phyloP scores from a whole-genome alignment of 2,888 invertebrate genomes.

The Heliconius hortense region DNA sequence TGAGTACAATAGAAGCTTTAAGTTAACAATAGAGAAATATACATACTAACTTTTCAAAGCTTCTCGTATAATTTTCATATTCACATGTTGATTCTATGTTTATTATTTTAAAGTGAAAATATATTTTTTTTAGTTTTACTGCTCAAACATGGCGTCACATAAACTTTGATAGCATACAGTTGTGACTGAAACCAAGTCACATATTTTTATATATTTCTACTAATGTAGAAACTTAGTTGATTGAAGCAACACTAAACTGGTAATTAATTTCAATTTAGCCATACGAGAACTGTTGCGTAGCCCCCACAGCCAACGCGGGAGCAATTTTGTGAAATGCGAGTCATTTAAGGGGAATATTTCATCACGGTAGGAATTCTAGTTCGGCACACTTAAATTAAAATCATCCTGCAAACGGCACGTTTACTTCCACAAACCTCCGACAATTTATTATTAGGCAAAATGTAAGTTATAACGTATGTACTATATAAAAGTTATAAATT shows the following conservation, averaged over 20 bases:
- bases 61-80: constrained; percentile 2
- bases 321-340: constrained; percentile 38
- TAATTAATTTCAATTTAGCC: constrained; percentile 35
- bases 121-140: not conserved
- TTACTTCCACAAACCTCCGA: constrained; percentile 23
- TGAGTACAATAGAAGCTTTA: constrained; percentile 28
- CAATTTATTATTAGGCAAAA: constrained; percentile 16
- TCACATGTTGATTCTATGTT: not conserved
- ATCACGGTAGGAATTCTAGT: constrained; percentile 39
- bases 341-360: constrained; percentile 38
- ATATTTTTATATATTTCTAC: not conserved
- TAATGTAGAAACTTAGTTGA: constrained; percentile 19
- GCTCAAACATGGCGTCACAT: not conserved
- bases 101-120: not conserved
- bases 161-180: not conserved
- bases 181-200: not conserved
- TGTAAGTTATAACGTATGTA: not conserved
- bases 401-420: constrained; percentile 25
- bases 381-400: constrained; percentile 36
- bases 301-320: constrained; percentile 24
- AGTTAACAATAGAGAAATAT: constrained; percentile 20
- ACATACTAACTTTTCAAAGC: constrained; percentile 17
- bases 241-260: constrained; percentile 24
- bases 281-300: constrained; percentile 29
- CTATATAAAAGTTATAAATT: not conserved